A percentile compares a stretch with the other conserved stretches of the same genome.
Conservation (phyloP, 2,113 vertebrate genomes). For the Charina bottae region DNA sequence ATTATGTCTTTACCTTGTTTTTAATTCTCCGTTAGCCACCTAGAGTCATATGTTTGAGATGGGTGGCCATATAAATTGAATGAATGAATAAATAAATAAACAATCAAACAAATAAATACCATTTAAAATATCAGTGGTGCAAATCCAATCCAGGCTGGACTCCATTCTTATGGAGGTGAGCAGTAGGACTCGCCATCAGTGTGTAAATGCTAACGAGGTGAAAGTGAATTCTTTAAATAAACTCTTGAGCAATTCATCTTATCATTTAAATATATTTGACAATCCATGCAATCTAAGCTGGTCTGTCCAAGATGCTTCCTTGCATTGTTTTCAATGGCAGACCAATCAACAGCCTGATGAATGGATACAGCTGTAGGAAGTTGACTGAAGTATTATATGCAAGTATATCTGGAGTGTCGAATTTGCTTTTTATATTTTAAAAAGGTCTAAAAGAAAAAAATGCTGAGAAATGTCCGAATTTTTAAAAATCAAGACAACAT, state of each 20-base stretch:
- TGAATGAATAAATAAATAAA: neutral
- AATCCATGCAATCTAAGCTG: neutral
- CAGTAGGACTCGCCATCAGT: neutral
- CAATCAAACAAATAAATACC: neutral
- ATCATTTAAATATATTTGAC: neutral
- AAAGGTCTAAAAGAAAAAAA: neutral
- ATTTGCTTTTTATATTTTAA: neutral
- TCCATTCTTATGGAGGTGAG: neutral
- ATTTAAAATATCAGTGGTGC: neutral
- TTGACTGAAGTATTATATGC: neutral
- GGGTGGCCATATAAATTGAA: neutral
- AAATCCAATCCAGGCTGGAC: neutral
- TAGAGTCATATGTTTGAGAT: neutral
- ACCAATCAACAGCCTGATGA: neutral
- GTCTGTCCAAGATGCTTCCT: slow-evolving; percentile 7
- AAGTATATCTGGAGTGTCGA: accelerated
- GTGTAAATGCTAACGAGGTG: neutral
- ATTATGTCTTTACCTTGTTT: neutral
- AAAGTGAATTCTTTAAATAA: neutral
- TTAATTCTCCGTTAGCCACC: neutral
- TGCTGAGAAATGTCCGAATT: neutral
- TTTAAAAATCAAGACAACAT: slow-evolving; percentile 20
- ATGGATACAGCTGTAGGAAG: neutral
- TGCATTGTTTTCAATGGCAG: slow-evolving; percentile 14
- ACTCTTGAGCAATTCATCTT: slow-evolving; percentile 2